Base-by-base conservation (phyloP, 2,888 invertebrate genomes). In the Drosophila fulvimacula region DNA sequence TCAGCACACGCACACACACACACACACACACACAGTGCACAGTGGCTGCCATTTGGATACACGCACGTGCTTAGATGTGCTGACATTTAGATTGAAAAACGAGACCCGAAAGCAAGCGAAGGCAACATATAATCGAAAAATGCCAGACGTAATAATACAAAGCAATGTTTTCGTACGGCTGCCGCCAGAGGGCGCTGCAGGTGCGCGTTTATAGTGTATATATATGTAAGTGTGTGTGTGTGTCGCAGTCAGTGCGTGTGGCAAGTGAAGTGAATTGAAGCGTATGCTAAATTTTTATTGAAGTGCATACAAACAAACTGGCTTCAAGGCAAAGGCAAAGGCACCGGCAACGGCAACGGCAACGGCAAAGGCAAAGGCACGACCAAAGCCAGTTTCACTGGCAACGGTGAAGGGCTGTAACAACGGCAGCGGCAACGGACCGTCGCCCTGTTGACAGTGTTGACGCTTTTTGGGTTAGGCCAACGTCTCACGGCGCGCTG, bases 201-300 rank as follows among this genome's bases (percentile, higher is more conserved):
- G 81, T 80, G 69, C 66, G 66, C 51, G 46, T n/a, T 44, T 27
- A 13, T 27, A 13, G 17, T 53, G 9, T 27, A 15, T 17, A 53
- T 27, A 38, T n/a, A 24, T 10, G 10, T 1, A 36, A 2, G 21
- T 46, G 41, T 56, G 51, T 19, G n/a, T 44, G 67, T 48, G 55
- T 51, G 69, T 24, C 38, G 32, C 32, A 34, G 44, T 48, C 46
- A 57, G 49, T 38, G 73, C 70, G 76, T 62, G 71, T 75, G 74
- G 67, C 73, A 80, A 82, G 86, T 80, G 77, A 82, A 80, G 82
- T 82, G 82, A 76, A 81, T 79, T 73, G 81, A 85, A 80, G 81
- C 82, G 86, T 80, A 85, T 85, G 81, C 82, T 72, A 85, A 80
- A 85, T 82, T 85, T 85, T 85, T 85, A 85, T 80, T 82, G 86